Evolutionary conservation across 2,797 vertebrate genomes (phyloP).

Genomic region (Ceryle rudis): DNA sequence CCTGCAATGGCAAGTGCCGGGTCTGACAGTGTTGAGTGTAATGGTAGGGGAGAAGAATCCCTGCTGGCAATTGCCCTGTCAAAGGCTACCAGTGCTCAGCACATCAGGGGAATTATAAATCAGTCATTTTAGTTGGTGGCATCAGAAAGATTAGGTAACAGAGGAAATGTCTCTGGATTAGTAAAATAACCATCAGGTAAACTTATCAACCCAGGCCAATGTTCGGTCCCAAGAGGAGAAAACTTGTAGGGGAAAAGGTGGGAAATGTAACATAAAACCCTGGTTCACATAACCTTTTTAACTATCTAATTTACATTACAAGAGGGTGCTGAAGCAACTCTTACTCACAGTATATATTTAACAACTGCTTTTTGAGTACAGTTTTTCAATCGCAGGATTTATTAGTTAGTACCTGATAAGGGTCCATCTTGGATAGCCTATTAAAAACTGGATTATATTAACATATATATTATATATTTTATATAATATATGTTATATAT

Average conservation of each 20-base stretch:
- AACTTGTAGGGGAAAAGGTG: not conserved
- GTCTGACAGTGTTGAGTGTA: not conserved
- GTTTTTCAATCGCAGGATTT: not conserved
- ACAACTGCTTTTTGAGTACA: not conserved
- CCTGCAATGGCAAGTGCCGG: not conserved
- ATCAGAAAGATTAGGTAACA: not conserved
- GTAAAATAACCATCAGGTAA: not conserved
- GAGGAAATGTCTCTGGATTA: not conserved
- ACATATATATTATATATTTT: no score
- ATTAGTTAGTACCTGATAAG: not conserved
- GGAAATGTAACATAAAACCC: not conserved
- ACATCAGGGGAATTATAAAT: not conserved
- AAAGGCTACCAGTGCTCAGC: not conserved
- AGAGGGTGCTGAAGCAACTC: not conserved
- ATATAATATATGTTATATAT: no score
- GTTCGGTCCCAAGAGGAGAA: not conserved
- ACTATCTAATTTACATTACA: not conserved
- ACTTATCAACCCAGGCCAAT: not conserved
- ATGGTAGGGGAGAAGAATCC: not conserved
- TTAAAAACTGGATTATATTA: no score
- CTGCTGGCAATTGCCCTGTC: not conserved
- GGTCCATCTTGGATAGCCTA: not conserved
- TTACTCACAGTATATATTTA: not conserved
- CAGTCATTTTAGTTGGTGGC: not conserved
- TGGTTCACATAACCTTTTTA: not conserved